Conservation (phyloP, 2,113 vertebrate species). For the Hystrix cristata region DNA sequence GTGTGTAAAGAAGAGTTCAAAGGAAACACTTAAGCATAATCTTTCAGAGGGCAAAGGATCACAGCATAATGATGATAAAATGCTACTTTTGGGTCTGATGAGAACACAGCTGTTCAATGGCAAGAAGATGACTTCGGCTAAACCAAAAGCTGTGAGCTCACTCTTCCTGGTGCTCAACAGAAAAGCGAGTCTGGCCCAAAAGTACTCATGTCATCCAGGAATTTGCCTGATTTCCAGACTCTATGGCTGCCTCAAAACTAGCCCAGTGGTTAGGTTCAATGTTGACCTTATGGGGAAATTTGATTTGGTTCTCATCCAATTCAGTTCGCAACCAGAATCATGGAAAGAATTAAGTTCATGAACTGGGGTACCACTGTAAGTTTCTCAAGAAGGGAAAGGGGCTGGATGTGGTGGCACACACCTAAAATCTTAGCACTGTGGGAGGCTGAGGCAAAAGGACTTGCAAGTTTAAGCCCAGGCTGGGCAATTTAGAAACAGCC, state of each 20-base stretch:
- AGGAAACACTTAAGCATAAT: constrained; percentile 72
- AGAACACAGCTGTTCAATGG: constrained; percentile 63
- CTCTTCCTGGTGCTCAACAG: background rate
- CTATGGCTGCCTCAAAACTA: background rate
- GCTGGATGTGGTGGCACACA: no score
- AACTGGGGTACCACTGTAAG: background rate
- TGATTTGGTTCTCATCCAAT: background rate
- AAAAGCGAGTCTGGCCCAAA: background rate
- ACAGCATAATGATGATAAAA: constrained; percentile 67
- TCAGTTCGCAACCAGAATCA: background rate
- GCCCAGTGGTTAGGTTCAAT: background rate
- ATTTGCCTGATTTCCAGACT: background rate
- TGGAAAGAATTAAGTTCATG: background rate
- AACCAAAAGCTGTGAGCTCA: constrained; percentile 47
- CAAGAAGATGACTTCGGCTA: constrained; percentile 30
- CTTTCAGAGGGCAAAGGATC: constrained; percentile 59
- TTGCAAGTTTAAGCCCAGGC: background rate
- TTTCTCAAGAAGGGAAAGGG: background rate
- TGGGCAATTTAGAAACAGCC: background rate
- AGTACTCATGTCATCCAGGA: background rate
- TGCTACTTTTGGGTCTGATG: constrained; percentile 69
- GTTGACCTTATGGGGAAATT: background rate
- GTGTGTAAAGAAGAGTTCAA: constrained; percentile 73
- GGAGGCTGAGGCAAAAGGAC: background rate
- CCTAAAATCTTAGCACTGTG: background rate